phyloP scores from a whole-genome alignment of 2,797 vertebrate species.

The Avahi laniger region DNA sequence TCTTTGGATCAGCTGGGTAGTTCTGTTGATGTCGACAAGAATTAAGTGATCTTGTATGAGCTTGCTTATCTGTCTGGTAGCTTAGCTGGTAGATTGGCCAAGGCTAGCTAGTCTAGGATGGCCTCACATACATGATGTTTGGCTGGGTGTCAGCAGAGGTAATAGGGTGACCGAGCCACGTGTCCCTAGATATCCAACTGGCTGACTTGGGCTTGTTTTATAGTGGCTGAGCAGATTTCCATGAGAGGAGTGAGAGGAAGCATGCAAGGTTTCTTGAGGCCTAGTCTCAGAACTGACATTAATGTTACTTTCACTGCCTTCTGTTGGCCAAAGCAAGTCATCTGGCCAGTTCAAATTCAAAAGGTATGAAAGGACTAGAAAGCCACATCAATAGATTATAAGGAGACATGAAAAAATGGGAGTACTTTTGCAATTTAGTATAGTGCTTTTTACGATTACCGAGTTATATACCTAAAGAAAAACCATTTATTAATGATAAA shows the following conservation, averaged over 20 bases:
- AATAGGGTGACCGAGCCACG: neutral
- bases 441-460: neutral
- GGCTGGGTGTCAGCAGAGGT: neutral
- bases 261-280: neutral
- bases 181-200: neutral
- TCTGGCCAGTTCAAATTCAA: neutral
- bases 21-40: neutral
- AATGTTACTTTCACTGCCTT: neutral
- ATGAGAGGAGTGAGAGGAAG: neutral
- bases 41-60: neutral
- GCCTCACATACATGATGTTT: neutral
- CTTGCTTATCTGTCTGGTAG: neutral
- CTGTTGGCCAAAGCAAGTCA: neutral
- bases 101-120: neutral
- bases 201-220: neutral
- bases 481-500: conserved; percentile 11
- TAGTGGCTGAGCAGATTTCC: neutral
- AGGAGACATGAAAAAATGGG: neutral
- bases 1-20: neutral
- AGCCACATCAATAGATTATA: neutral
- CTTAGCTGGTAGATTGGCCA: neutral
- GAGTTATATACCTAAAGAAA: neutral
- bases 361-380: neutral
- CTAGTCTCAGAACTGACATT: neutral
- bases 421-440: neutral